Conservation (phyloP, 2,113 vertebrate genomes). For the Petrocephalus zakoni region DNA sequence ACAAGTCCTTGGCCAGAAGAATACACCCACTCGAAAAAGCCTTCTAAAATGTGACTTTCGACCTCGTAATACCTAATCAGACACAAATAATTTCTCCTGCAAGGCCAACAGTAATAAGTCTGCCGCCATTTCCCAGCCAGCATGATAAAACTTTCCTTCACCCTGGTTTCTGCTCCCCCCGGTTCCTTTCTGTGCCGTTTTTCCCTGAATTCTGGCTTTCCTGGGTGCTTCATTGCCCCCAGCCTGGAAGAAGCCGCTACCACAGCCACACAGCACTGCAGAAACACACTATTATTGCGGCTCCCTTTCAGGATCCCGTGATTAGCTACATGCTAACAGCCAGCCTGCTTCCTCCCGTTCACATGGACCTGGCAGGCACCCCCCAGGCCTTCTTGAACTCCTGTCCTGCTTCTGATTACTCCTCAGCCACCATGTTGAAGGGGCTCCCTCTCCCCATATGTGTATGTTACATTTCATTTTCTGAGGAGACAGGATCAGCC, state of each 20-base stretch:
- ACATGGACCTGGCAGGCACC: neutral
- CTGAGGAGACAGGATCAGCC: neutral
- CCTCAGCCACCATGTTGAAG: neutral
- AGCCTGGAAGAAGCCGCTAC: constrained; percentile 46
- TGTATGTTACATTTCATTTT: neutral
- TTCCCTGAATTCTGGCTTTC: constrained; percentile 40
- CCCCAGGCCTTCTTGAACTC: neutral
- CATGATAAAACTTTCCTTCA: constrained; percentile 59
- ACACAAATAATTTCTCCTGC: constrained; percentile 16
- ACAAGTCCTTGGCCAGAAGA: neutral
- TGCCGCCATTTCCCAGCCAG: constrained; percentile 45
- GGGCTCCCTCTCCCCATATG: neutral
- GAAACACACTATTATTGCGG: too few relatives aligned
- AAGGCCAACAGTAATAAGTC: constrained; percentile 46
- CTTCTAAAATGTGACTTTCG: constrained; percentile 5
- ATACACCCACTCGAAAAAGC: neutral
- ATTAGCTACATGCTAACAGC: neutral
- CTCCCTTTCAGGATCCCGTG: too few relatives aligned
- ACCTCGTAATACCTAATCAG: constrained; percentile 13
- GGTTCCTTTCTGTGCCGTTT: constrained; percentile 20
- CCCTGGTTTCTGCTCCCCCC: constrained; percentile 33
- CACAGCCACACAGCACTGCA: constrained; percentile 32
- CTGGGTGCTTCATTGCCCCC: constrained; percentile 54
- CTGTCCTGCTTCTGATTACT: neutral
- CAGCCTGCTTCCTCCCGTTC: neutral